These are phyloP conservation scores for Telmatochromis brachygnathus DNA, from an alignment of 2,113 vertebrate species.

Conservation along the genomic window DNA sequence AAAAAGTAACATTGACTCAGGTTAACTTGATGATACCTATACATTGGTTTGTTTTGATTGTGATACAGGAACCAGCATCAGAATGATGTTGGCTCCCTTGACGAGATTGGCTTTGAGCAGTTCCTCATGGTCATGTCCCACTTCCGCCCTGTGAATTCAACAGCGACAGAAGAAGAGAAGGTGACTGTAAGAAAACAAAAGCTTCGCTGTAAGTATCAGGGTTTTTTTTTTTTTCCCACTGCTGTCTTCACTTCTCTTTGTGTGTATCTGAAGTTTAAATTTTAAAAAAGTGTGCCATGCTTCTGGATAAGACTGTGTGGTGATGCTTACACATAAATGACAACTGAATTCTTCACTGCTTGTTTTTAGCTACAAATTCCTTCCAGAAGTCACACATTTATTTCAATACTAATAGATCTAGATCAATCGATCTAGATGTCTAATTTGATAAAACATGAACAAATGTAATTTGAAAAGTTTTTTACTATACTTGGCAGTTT, in stretches of 20 bases:
- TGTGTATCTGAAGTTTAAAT: neutral
- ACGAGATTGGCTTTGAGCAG: slow-evolving; percentile 86
- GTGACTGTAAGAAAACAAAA: slow-evolving; percentile 76
- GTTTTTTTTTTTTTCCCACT: fast-evolving
- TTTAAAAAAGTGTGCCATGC: fast-evolving
- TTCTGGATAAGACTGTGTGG: neutral
- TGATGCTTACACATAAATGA: neutral
- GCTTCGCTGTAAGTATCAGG: slow-evolving; percentile 78
- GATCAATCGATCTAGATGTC: no score
- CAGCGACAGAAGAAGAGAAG: slow-evolving; percentile 76
- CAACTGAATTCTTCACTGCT: neutral
- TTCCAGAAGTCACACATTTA: no score
- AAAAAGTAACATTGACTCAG: neutral
- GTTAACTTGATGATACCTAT: neutral
- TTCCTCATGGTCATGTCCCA: slow-evolving; percentile 93
- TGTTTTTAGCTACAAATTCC: neutral
- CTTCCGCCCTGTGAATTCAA: slow-evolving; percentile 79
- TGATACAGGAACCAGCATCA: slow-evolving; percentile 78
- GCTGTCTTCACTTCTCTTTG: neutral
- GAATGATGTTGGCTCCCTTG: slow-evolving; percentile 58
- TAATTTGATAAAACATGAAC: no score
- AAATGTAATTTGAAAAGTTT: no score
- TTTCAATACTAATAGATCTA: no score
- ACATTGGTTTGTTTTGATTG: neutral
- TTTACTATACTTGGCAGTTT: no score